Evolutionary conservation across 2,888 invertebrate species (phyloP), one percentile per base, ranked within the genome.

Genomic region (Uropetala carovei): DNA sequence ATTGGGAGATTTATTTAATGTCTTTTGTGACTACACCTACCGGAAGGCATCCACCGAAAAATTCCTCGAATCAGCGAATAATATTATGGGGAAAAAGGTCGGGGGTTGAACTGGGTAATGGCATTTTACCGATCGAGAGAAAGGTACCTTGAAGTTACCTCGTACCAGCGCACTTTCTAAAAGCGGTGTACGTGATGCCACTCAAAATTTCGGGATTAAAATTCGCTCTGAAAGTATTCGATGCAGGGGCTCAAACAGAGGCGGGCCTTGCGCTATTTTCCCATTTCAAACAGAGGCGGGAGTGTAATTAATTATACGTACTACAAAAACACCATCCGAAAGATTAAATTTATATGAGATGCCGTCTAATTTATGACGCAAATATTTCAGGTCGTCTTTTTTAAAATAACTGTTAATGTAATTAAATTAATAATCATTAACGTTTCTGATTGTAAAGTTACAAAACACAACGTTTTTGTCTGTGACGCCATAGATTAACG

Each of bases 121-220:
- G 64, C 89, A 68, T 89, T 89, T 89, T 60, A 60, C 13, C 16
- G 43, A 2, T 27, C 27, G 68, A 89, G 89, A 68, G 64, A 89
- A 68, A 60, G 64, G 89, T 89, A 43, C 64, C n/a, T 43, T 43
- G 68, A n/a, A 68, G 89, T 89, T 30, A 83, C 83, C 56, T 83
- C n/a, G 83, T 57, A 57, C 14, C 22, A 30, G 30, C 1, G 10
- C 58, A n/a, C 89, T 89, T 89, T 89, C 68, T 68, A 86, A 68
- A 64, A 30, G 68, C 18, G 59, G n/a, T 16, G 11, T 64, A 64
- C 89, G 64, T 64, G 64, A 89, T 68, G 64, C 22, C 22, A 75
- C 75, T 75, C 75, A 27, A 64, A 64, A 64, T n/a, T 43, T 30
- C 64, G 64, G 13, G 43, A 18, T 18, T 89, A 89, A 89, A 64